phyloP scores from a whole-genome alignment of 1,140 invertebrate genomes.

The Drosophila littoralis region DNA sequence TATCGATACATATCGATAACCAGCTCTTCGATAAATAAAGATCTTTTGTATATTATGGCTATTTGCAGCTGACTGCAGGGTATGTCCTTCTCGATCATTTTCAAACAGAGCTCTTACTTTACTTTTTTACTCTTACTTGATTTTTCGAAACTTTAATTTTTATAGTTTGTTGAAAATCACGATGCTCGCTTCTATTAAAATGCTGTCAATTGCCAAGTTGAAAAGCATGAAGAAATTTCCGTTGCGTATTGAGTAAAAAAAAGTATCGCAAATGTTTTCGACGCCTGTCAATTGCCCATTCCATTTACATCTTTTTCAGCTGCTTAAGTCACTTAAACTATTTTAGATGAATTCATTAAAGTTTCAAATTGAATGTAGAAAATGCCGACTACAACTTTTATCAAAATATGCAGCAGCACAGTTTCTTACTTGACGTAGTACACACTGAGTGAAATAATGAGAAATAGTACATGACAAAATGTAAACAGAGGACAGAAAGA shows the following conservation, averaged over 20 bases:
- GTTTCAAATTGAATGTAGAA: background rate
- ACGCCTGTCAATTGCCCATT: conserved; percentile 24
- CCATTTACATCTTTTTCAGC: background rate
- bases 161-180: conserved; percentile 28
- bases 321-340: conserved; percentile 1
- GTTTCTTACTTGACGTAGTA: too few species aligned
- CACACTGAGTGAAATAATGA: too few species aligned
- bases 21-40: too few species aligned
- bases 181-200: conserved; percentile 44
- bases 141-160: conserved; percentile 4
- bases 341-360: background rate
- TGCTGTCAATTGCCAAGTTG: conserved; percentile 44
- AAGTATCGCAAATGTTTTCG: conserved; percentile 18
- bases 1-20: too few species aligned
- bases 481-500: too few species aligned
- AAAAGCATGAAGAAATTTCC: conserved; percentile 1
- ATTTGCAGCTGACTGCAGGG: background rate
- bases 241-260: background rate
- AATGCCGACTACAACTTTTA: too few species aligned
- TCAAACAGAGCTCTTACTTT: too few species aligned
- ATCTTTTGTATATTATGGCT: too few species aligned
- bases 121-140: background rate
- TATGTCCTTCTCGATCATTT: background rate
- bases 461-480: too few species aligned
- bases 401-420: background rate